Percentiles rank a stretch among this genome's conserved stretches.
These are phyloP conservation scores for Drymonia ruficornis DNA, from an alignment of 2,888 invertebrate species.

Conservation along the genomic window DNA sequence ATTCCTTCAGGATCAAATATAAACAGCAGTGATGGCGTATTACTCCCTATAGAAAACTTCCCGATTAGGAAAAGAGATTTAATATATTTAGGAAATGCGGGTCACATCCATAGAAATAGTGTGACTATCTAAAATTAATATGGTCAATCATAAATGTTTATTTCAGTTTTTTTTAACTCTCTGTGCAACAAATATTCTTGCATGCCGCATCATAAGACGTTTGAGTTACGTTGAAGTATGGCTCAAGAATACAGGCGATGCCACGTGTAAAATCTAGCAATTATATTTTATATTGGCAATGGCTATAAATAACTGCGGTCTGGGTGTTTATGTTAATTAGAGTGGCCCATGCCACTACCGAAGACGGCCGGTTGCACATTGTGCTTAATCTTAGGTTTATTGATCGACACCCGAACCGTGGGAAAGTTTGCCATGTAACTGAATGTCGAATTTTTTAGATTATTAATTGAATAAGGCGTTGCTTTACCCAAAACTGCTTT, in stretches of 20 bases:
- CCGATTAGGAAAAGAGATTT: too few species aligned
- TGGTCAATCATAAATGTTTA: too few species aligned
- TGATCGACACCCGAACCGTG: conserved; percentile 20
- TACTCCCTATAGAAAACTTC: too few species aligned
- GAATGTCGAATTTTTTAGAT: conserved; percentile 7
- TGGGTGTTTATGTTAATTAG: conserved; percentile 81
- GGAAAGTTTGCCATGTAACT: neutral
- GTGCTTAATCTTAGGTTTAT: conserved; percentile 25
- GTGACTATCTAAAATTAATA: too few species aligned
- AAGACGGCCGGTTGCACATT: conserved; percentile 38
- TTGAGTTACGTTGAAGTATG: too few species aligned
- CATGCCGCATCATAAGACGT: too few species aligned
- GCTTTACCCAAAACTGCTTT: neutral
- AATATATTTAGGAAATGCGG: too few species aligned
- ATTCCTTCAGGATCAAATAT: too few species aligned
- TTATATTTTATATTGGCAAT: conserved; percentile 29
- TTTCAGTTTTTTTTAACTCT: too few species aligned
- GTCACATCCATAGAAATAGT: too few species aligned
- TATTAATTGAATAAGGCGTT: conserved; percentile 24
- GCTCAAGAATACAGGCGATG: neutral
- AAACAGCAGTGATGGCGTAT: too few species aligned
- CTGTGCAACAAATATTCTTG: too few species aligned
- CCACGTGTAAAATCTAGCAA: neutral
- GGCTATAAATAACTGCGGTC: conserved; percentile 62
- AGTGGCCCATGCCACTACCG: conserved; percentile 65